Evolutionary conservation across 2,888 invertebrate genomes (phyloP).

Genomic region (Noctua pronuba): DNA sequence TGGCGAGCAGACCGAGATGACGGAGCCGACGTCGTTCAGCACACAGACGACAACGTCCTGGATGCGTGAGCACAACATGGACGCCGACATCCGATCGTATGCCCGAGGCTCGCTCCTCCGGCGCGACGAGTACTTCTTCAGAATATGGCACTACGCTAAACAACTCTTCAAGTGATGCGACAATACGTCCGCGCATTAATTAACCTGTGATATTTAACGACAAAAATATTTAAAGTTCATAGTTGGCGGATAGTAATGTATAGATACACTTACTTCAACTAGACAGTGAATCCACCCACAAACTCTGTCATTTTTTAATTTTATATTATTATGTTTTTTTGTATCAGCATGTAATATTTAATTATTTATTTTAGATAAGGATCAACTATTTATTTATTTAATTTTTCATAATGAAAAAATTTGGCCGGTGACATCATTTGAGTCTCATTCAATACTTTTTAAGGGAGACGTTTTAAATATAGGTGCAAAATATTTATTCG

Average conservation of each 20-base stretch:
- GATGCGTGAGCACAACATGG: constrained; percentile 98
- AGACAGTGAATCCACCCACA: constrained; percentile 70
- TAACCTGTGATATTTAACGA: constrained; percentile 87
- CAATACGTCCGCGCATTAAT: constrained; percentile 79
- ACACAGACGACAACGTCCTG: constrained; percentile 98
- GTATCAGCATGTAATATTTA: constrained; percentile 71
- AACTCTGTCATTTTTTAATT: constrained; percentile 76
- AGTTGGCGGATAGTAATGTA: constrained; percentile 80
- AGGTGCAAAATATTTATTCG: constrained; percentile 87
- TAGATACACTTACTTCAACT: constrained; percentile 65
- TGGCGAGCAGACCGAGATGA: constrained; percentile 91
- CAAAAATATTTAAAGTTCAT: constrained; percentile 74
- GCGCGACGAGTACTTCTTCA: constrained; percentile 98
- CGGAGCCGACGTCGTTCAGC: constrained; percentile 96
- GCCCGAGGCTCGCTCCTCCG: constrained; percentile 95
- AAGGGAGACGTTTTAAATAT: constrained; percentile 88
- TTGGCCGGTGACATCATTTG: constrained; percentile 73
- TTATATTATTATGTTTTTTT: constrained; percentile 78
- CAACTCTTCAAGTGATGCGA: constrained; percentile 94
- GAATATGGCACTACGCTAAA: constrained; percentile 96
- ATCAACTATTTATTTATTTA: constrained; percentile 83
- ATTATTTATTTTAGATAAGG: constrained; percentile 80
- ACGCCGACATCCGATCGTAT: constrained; percentile 97
- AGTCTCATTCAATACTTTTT: constrained; percentile 79
- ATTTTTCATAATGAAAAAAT: constrained; percentile 69